These are phyloP conservation scores for Lamellibrachia luymesi DNA, from an alignment of 1,140 invertebrate genomes.

Conservation along the genomic window DNA sequence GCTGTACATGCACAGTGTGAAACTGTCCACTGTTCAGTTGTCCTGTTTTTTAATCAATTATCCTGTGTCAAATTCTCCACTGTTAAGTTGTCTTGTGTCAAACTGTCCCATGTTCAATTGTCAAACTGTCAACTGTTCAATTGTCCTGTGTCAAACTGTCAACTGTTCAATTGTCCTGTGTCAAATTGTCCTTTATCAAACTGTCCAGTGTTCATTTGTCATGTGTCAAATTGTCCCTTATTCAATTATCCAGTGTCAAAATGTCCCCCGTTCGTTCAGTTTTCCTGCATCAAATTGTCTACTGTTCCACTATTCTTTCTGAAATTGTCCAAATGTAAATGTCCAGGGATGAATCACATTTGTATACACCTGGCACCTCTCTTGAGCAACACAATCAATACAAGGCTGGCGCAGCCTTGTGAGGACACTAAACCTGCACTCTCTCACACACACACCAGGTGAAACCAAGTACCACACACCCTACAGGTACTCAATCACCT, in stretches of 20 bases:
- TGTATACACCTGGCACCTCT: background rate
- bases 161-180: too few relatives aligned
- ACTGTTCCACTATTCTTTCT: background rate
- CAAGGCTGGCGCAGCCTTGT: background rate
- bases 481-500: background rate
- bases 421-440: background rate
- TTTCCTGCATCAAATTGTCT: background rate
- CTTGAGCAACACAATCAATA: background rate
- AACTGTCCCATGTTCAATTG: too few relatives aligned
- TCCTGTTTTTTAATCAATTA: too few relatives aligned
- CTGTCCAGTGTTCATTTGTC: too few relatives aligned
- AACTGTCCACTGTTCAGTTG: too few relatives aligned
- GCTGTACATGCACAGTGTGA: too few relatives aligned
- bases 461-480: background rate
- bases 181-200: too few relatives aligned
- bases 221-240: background rate
- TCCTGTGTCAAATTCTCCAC: too few relatives aligned
- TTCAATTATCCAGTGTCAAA: background rate
- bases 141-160: too few relatives aligned
- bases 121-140: too few relatives aligned
- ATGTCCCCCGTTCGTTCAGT: too few relatives aligned
- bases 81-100: too few relatives aligned
- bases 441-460: background rate
- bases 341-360: background rate
- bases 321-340: background rate